Evolutionary conservation across 2,113 vertebrate species (phyloP).

Genomic region (Sinocyclocheilus anshuiensis): DNA sequence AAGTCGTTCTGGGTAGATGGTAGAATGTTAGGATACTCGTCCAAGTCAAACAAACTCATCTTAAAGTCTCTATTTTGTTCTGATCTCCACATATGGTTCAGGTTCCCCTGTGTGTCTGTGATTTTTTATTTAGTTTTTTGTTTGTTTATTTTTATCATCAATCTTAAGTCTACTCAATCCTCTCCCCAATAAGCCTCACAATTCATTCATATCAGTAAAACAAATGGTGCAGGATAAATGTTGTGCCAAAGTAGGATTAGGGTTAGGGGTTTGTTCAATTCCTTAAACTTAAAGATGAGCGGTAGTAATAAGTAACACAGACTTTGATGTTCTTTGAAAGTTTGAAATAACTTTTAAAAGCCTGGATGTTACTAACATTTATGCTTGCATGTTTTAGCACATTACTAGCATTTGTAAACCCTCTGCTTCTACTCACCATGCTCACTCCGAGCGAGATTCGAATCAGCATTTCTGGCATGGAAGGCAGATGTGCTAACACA

Average conservation of each 20-base stretch:
- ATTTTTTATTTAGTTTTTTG: background rate
- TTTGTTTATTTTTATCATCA: background rate
- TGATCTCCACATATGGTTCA: background rate
- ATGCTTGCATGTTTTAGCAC: too few relatives aligned
- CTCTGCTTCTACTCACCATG: background rate
- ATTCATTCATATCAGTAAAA: background rate
- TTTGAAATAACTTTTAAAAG: background rate
- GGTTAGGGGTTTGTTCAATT: background rate
- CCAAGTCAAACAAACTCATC: background rate
- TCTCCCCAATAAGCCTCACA: background rate
- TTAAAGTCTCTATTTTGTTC: background rate
- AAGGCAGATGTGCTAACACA: rapidly evolving
- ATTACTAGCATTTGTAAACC: background rate
- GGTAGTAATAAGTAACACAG: background rate
- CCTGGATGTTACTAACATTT: background rate
- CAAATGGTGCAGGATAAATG: background rate
- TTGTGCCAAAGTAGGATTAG: background rate
- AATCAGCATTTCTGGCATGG: background rate
- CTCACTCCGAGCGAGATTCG: background rate
- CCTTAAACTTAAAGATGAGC: background rate
- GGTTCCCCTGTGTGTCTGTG: background rate
- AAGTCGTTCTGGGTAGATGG: background rate
- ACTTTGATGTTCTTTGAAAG: background rate
- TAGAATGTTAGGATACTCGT: background rate
- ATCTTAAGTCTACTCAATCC: background rate